Percentiles rank a stretch among this genome's conserved stretches.
phyloP scores from a whole-genome alignment of 2,888 invertebrate species.

The Dinocampus coccinellae region DNA sequence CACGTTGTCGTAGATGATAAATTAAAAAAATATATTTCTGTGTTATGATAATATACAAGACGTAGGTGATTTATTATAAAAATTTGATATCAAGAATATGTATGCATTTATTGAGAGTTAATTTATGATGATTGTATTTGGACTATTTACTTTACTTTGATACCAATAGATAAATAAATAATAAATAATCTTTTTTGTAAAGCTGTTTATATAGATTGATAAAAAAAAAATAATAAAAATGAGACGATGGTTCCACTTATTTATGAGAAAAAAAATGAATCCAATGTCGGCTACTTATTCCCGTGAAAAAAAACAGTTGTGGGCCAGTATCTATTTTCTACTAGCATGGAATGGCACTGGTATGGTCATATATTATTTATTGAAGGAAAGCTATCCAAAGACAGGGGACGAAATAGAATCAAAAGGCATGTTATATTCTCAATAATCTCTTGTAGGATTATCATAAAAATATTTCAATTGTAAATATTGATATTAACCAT shows the following conservation, averaged over 20 bases:
- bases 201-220: not conserved
- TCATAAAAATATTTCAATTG: not conserved
- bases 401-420: not conserved
- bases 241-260: conserved; percentile 26
- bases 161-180: not conserved
- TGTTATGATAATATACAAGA: too few relatives aligned
- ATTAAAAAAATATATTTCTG: not conserved
- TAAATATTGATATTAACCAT: not conserved
- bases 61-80: too few relatives aligned
- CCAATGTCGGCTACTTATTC: conserved; percentile 30
- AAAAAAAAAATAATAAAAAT: conserved; percentile 1
- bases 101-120: too few relatives aligned
- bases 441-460: not conserved
- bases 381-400: not conserved
- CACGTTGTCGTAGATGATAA: not conserved
- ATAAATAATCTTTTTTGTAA: not conserved
- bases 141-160: too few relatives aligned
- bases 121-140: too few relatives aligned
- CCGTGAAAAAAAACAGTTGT: conserved; percentile 17
- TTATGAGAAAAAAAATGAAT: conserved; percentile 25
- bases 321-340: conserved; percentile 44
- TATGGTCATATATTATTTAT: not conserved
- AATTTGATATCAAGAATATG: not conserved
- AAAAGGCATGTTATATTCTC: conserved; percentile 27
- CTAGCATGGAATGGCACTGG: conserved; percentile 42